Conservation (phyloP, 1,140 invertebrate genomes). For the Temnothorax longispinosus region DNA sequence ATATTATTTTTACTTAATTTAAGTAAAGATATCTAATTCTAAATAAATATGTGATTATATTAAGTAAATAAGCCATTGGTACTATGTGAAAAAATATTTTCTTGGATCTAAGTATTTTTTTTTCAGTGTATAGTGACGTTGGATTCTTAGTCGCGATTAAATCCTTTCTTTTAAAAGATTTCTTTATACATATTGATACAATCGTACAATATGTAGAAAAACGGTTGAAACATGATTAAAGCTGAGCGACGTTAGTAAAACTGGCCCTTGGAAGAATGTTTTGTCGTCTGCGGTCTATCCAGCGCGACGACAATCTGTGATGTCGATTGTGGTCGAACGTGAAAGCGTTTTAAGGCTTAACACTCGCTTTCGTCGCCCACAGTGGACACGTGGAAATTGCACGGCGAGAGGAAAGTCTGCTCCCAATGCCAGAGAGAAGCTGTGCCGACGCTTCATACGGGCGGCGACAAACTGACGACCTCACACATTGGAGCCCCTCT, state of each 20-base stretch:
- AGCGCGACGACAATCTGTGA: constrained; percentile 35
- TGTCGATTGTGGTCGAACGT: constrained; percentile 38
- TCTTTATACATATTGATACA: neutral
- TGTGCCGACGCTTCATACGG: constrained; percentile 62
- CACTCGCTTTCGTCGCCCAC: constrained; percentile 20
- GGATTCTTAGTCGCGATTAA: neutral
- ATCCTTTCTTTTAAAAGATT: neutral
- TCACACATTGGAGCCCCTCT: constrained; percentile 60
- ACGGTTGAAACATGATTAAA: constrained; percentile 11
- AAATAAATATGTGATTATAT: no score
- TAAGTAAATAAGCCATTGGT: no score
- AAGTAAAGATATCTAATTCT: no score
- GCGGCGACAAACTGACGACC: constrained; percentile 60
- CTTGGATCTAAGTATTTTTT: no score
- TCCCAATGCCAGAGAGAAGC: constrained; percentile 65
- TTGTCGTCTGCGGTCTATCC: constrained; percentile 35
- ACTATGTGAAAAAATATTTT: no score
- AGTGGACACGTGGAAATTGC: constrained; percentile 71
- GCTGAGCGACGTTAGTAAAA: constrained; percentile 37
- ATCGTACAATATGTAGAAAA: neutral
- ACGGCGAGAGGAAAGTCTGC: constrained; percentile 64
- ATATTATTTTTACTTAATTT: no score
- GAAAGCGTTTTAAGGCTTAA: constrained; percentile 46
- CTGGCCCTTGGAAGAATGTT: constrained; percentile 26
- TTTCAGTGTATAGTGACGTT: no score